phyloP scores from a whole-genome alignment of 2,113 vertebrate genomes.

The Eulacestoma nigropectus region DNA sequence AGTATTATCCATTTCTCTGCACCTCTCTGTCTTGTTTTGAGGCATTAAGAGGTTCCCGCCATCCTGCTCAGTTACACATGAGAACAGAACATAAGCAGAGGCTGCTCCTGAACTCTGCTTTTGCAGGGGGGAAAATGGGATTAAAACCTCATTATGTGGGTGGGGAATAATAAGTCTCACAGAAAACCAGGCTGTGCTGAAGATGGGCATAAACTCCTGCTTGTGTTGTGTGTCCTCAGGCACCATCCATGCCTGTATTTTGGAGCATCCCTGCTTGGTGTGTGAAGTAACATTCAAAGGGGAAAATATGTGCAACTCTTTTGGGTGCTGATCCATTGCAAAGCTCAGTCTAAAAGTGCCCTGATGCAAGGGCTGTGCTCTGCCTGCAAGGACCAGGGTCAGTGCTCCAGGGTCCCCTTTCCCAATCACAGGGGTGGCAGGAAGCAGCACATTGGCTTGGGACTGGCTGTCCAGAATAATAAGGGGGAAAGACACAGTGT shows the following conservation, averaged over 20 bases:
- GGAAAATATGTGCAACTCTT: neutral
- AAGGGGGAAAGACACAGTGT: rapidly evolving
- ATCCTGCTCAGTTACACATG: neutral
- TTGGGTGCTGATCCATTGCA: neutral
- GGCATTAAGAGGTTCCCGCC: neutral
- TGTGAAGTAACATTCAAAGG: neutral
- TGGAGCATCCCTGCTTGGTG: neutral
- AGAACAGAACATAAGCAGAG: neutral
- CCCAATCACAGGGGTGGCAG: neutral
- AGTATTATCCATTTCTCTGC: neutral
- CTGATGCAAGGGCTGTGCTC: neutral
- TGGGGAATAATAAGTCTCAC: neutral
- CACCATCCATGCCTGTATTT: neutral
- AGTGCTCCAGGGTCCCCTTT: neutral
- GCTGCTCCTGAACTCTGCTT: neutral
- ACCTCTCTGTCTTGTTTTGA: neutral
- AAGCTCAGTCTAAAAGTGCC: neutral
- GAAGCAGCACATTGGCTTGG: neutral
- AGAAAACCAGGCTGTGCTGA: neutral
- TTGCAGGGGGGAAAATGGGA: neutral
- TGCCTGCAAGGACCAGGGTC: rapidly evolving
- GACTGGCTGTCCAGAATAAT: neutral
- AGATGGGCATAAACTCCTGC: neutral
- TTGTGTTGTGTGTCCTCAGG: neutral
- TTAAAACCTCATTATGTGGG: neutral